A percentile compares a stretch with the other conserved stretches of the same genome.
phyloP scores from a whole-genome alignment of 2,888 invertebrate genomes.

The Pyrrhosoma nymphula region DNA sequence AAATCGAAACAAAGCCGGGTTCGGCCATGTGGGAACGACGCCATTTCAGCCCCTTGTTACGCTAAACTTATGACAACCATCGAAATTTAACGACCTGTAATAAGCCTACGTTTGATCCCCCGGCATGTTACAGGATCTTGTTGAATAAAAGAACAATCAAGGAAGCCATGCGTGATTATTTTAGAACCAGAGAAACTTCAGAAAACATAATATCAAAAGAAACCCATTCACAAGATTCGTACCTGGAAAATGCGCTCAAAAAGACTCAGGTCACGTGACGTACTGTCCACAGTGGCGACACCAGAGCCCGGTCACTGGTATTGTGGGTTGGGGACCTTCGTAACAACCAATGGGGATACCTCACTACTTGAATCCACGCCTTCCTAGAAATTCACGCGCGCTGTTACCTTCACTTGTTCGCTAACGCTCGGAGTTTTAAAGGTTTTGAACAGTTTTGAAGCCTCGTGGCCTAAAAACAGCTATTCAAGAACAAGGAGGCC shows the following conservation, averaged over 20 bases:
- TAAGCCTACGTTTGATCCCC: not conserved
- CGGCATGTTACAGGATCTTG: not conserved
- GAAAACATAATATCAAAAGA: slow-evolving; percentile 56
- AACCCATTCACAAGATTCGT: slow-evolving; percentile 78
- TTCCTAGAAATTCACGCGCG: no score
- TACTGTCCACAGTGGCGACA: no score
- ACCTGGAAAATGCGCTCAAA: slow-evolving; percentile 86
- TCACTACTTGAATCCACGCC: no score
- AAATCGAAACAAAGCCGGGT: slow-evolving; percentile 72
- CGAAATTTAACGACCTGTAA: slow-evolving; percentile 74
- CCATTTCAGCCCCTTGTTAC: slow-evolving; percentile 86
- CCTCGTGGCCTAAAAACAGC: no score
- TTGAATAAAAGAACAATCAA: slow-evolving; percentile 43
- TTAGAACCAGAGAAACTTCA: slow-evolving; percentile 20
- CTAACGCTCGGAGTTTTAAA: no score
- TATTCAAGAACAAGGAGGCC: no score
- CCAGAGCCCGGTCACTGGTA: no score
- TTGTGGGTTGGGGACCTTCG: no score
- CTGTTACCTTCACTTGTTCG: no score
- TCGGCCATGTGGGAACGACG: slow-evolving; percentile 85
- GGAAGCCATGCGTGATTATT: slow-evolving; percentile 54
- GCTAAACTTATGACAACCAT: slow-evolving; percentile 82
- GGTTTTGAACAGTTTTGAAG: no score
- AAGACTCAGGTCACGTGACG: slow-evolving; percentile 86
- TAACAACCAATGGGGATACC: no score